Conservation (phyloP, 2,113 vertebrate species). For the Oncorhynchus gorbuscha region DNA sequence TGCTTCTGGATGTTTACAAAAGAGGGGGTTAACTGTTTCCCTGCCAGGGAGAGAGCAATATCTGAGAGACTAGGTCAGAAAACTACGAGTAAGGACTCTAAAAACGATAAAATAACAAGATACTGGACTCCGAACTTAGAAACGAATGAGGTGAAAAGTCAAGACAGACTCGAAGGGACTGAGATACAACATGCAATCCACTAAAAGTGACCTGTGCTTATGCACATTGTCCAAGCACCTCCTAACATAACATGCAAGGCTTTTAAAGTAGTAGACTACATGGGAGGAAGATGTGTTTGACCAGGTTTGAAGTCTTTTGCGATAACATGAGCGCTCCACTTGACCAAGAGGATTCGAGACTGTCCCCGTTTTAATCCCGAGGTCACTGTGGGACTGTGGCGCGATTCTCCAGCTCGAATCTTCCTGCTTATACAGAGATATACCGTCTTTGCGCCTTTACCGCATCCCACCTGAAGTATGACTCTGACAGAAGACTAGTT, state of each 20-base stretch:
- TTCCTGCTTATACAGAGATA: conserved; percentile 11
- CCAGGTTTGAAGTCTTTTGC: conserved; percentile 13
- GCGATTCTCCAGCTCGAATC: conserved; percentile 15
- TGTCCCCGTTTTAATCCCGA: neutral
- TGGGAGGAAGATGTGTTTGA: neutral
- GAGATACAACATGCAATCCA: too few relatives aligned
- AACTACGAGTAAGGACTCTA: neutral
- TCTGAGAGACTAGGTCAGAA: neutral
- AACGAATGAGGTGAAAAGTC: too few relatives aligned
- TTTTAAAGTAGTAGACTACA: too few relatives aligned
- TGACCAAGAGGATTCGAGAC: conserved; percentile 26
- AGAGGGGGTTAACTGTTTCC: conserved; percentile 34
- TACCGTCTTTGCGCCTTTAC: neutral
- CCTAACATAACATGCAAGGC: too few relatives aligned
- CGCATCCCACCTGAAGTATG: conserved; percentile 29
- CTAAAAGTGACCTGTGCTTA: too few relatives aligned
- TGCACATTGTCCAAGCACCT: too few relatives aligned
- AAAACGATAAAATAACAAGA: neutral
- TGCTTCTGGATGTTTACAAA: neutral
- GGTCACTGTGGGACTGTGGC: neutral
- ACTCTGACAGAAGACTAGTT: conserved; percentile 3
- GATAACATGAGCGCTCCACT: conserved; percentile 26
- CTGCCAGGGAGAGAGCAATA: neutral
- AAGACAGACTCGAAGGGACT: too few relatives aligned
- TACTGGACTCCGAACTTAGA: too few relatives aligned